Percentiles rank a stretch among this genome's conserved stretches.
These are phyloP conservation scores for Zoanthus sociatus DNA, from an alignment of 92 coral and sea anemone species.

Conservation along the genomic window DNA sequence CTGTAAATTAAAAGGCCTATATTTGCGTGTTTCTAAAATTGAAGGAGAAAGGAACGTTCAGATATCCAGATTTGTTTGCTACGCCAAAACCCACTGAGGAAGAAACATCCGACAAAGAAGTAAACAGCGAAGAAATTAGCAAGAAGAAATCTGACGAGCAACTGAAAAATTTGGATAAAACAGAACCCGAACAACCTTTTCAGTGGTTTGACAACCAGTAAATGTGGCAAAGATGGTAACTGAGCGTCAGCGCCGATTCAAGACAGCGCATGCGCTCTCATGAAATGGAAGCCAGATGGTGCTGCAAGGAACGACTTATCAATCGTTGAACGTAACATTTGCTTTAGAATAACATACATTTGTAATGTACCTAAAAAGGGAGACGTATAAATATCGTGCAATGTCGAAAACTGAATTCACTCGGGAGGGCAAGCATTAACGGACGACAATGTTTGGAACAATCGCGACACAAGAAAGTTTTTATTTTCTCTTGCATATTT, in stretches of 20 bases:
- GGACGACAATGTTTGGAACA: background rate
- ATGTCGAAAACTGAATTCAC: background rate
- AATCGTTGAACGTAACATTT: too few relatives aligned
- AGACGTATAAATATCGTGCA: too few relatives aligned
- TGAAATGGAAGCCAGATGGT: too few relatives aligned
- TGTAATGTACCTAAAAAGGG: too few relatives aligned
- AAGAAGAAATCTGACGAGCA: background rate
- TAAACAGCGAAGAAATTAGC: background rate
- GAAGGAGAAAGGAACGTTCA: slow-evolving; percentile 85
- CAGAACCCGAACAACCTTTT: slow-evolving; percentile 1
- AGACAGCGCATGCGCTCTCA: too few relatives aligned
- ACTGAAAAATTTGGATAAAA: background rate
- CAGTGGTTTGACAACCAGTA: slow-evolving; percentile 36
- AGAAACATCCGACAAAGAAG: slow-evolving; percentile 15
- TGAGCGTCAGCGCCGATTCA: background rate
- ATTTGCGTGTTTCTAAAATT: slow-evolving; percentile 2
- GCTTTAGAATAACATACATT: too few relatives aligned
- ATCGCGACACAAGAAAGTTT: too few relatives aligned
- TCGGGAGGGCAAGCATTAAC: too few relatives aligned
- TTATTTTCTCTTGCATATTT: background rate
- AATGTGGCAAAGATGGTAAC: background rate
- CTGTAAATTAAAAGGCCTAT: background rate
- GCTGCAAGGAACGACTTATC: too few relatives aligned
- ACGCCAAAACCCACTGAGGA: slow-evolving; percentile 57
- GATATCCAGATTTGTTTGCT: slow-evolving; percentile 91